Evolutionary conservation across 2,113 vertebrate species (phyloP).

Genomic region (Gallinago jamesoni): DNA sequence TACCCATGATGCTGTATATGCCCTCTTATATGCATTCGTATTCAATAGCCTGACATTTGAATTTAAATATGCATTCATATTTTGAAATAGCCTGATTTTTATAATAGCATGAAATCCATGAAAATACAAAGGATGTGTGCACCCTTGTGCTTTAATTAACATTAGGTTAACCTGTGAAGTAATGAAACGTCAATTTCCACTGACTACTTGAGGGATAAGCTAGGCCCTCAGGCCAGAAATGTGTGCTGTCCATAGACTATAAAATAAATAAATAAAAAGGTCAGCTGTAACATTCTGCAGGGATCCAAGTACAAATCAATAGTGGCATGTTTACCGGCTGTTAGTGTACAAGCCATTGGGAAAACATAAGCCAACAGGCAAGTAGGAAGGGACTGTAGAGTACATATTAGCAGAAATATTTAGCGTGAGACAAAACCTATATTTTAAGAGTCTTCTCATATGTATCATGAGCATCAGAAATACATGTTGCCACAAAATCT

Average conservation of each 20-base stretch:
- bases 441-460: background rate
- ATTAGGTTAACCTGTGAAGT: background rate
- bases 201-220: background rate
- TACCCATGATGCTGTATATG: background rate
- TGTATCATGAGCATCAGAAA: background rate
- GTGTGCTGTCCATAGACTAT: background rate
- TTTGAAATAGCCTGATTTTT: constrained; percentile 28
- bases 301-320: background rate
- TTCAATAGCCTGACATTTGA: constrained; percentile 41
- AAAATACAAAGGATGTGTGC: constrained; percentile 36
- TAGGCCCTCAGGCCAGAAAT: background rate
- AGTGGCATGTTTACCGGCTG: background rate
- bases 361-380: background rate
- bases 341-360: background rate
- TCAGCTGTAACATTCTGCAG: background rate
- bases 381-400: background rate
- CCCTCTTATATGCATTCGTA: constrained; percentile 12
- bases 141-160: constrained; percentile 43
- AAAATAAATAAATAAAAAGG: constrained; percentile 1
- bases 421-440: background rate
- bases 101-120: constrained; percentile 8
- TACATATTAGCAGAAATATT: background rate
- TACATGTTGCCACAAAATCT: background rate
- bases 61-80: constrained; percentile 36
- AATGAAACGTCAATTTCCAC: constrained; percentile 29